These are phyloP conservation scores for Caenorhabditis zanzibari DNA, from an alignment of 2,888 invertebrate genomes.

Conservation along the genomic window DNA sequence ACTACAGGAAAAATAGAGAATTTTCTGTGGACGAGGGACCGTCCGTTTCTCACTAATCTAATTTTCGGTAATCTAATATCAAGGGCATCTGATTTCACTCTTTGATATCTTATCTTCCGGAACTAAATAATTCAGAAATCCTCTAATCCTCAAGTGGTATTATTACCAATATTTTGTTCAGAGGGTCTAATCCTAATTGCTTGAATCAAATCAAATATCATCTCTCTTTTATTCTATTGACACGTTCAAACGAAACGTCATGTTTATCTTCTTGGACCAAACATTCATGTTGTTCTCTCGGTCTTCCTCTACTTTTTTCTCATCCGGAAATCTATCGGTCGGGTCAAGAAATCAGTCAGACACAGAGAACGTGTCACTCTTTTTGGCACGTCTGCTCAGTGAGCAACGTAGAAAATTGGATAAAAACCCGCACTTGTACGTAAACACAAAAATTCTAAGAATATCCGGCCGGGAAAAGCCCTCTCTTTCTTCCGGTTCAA, in stretches of 20 bases:
- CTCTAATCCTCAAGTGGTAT: constrained; percentile 1
- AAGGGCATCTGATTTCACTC: constrained; percentile 20
- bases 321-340: constrained; percentile 1
- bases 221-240: constrained; percentile 7
- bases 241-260: constrained; percentile 23
- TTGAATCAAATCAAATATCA: constrained; percentile 26
- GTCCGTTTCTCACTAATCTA: constrained; percentile 14
- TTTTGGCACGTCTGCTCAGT: constrained; percentile 54
- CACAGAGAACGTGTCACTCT: constrained; percentile 34
- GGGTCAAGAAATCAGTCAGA: constrained; percentile 46
- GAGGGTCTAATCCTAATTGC: constrained; percentile 39
- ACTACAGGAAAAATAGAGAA: not conserved
- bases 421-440: constrained; percentile 15
- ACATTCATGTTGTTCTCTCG: constrained; percentile 1
- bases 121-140: constrained; percentile 25
- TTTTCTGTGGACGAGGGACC: constrained; percentile 17
- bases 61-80: not conserved
- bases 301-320: not conserved
- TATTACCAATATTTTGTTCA: constrained; percentile 10
- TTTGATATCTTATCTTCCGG: constrained; percentile 18
- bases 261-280: constrained; percentile 14
- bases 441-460: constrained; percentile 42
- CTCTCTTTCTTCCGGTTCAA: constrained; percentile 44
- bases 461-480: constrained; percentile 23
- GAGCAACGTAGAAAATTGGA: constrained; percentile 54